Evolutionary conservation across 2,113 vertebrate species (phyloP).

Genomic region (Nicator chloris): DNA sequence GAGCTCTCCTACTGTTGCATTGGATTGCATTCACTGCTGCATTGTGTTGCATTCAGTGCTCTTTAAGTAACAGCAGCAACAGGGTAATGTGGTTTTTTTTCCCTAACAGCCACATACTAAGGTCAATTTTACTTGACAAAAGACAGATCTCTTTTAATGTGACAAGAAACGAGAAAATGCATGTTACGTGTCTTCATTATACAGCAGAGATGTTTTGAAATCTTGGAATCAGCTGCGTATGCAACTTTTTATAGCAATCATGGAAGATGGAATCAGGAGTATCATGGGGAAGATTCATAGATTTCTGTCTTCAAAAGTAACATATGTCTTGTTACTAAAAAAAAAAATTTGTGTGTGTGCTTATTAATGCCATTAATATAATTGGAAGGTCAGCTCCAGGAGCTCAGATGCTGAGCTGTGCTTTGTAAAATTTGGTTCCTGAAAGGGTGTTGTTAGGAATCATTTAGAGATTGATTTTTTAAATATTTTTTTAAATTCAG

Average conservation of each 20-base stretch:
- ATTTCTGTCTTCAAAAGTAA: neutral
- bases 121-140: neutral
- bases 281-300: neutral
- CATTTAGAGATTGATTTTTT: neutral
- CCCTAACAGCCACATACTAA: neutral
- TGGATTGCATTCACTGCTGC: neutral
- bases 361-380: neutral
- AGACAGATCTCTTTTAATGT: neutral
- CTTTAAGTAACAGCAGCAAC: neutral
- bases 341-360: neutral
- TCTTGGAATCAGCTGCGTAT: neutral
- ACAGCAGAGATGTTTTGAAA: neutral
- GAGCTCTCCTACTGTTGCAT: neutral
- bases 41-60: neutral
- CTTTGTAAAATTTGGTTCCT: neutral
- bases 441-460: neutral
- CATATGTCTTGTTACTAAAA: neutral
- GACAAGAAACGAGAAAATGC: neutral
- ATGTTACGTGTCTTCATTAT: neutral
- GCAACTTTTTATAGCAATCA: neutral
- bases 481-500: rapidly evolving
- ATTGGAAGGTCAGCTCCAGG: neutral
- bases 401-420: neutral
- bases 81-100: neutral
- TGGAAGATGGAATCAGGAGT: neutral